A percentile compares a stretch with the other conserved stretches of the same genome.
phyloP scores from a whole-genome alignment of 1,140 invertebrate species.

The Philotrypesis tridentata region DNA sequence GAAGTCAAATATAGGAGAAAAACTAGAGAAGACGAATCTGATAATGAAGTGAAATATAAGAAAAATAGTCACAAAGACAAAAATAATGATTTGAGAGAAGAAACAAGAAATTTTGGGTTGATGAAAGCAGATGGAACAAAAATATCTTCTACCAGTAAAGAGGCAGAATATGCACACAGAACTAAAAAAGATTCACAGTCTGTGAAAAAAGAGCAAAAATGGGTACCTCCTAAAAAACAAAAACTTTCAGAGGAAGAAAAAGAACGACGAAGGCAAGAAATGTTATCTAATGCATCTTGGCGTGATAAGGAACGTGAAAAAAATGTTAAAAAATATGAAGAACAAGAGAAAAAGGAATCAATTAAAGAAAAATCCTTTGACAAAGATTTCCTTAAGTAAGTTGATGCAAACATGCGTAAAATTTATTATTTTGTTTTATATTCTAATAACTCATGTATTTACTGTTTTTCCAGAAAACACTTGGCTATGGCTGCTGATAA shows the following conservation, averaged over 20 bases:
- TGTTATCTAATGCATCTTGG: slow-evolving; percentile 86
- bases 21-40: neutral
- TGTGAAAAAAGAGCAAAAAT: slow-evolving; percentile 61
- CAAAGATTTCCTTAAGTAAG: slow-evolving; percentile 76
- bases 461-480: slow-evolving; percentile 76
- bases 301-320: slow-evolving; percentile 80
- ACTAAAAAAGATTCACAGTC: slow-evolving; percentile 48
- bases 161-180: slow-evolving; percentile 36
- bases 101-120: slow-evolving; percentile 67
- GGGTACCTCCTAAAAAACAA: slow-evolving; percentile 63
- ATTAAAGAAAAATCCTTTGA: slow-evolving; percentile 70
- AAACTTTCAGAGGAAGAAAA: slow-evolving; percentile 81
- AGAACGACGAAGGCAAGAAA: slow-evolving; percentile 82
- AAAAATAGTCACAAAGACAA: slow-evolving; percentile 33
- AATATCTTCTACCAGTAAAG: slow-evolving; percentile 56
- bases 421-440: slow-evolving; percentile 10
- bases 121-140: slow-evolving; percentile 72
- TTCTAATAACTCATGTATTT: slow-evolving; percentile 14
- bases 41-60: slow-evolving; percentile 17
- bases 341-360: slow-evolving; percentile 78
- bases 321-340: slow-evolving; percentile 79
- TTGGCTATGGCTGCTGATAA: slow-evolving; percentile 79
- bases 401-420: neutral
- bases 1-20: neutral
- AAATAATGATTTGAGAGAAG: slow-evolving; percentile 1